phyloP scores from a whole-genome alignment of 2,113 vertebrate genomes.

The Percina caprodes region DNA sequence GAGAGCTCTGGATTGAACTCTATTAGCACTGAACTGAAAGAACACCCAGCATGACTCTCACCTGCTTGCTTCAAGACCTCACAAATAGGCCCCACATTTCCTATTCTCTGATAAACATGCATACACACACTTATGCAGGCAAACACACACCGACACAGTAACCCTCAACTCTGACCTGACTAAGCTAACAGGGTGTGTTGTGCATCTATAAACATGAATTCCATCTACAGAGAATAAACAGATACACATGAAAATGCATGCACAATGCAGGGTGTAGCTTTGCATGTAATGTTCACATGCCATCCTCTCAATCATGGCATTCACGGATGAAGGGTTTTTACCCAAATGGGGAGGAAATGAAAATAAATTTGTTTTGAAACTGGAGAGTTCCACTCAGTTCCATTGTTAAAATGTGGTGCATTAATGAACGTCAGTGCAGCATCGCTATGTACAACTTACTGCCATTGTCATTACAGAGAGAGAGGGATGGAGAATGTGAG shows the following conservation, averaged over 20 bases:
- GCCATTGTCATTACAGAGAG: slow-evolving; percentile 31
- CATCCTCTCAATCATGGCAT: slow-evolving; percentile 39
- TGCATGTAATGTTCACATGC: slow-evolving; percentile 44
- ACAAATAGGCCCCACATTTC: slow-evolving; percentile 58
- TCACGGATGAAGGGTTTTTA: slow-evolving; percentile 43
- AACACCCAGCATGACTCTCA: slow-evolving; percentile 74
- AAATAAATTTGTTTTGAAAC: slow-evolving; percentile 54
- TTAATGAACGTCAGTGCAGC: slow-evolving; percentile 37
- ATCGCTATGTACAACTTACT: neutral
- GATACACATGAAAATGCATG: slow-evolving; percentile 53
- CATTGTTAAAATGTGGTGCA: slow-evolving; percentile 24
- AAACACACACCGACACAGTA: slow-evolving; percentile 45
- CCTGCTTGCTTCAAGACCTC: slow-evolving; percentile 64
- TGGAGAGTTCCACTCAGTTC: neutral
- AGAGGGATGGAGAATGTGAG: neutral
- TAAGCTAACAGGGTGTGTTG: slow-evolving; percentile 67
- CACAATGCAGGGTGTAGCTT: slow-evolving; percentile 30
- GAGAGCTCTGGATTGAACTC: slow-evolving; percentile 62
- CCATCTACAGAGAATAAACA: slow-evolving; percentile 61
- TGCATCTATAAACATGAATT: slow-evolving; percentile 72
- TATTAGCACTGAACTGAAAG: slow-evolving; percentile 73
- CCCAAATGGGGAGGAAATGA: slow-evolving; percentile 49
- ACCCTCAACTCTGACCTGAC: slow-evolving; percentile 71
- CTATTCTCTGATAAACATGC: slow-evolving; percentile 61
- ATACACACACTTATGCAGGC: slow-evolving; percentile 27